Conservation (phyloP, 1,140 invertebrate genomes). For the Nephotettix cincticeps region DNA sequence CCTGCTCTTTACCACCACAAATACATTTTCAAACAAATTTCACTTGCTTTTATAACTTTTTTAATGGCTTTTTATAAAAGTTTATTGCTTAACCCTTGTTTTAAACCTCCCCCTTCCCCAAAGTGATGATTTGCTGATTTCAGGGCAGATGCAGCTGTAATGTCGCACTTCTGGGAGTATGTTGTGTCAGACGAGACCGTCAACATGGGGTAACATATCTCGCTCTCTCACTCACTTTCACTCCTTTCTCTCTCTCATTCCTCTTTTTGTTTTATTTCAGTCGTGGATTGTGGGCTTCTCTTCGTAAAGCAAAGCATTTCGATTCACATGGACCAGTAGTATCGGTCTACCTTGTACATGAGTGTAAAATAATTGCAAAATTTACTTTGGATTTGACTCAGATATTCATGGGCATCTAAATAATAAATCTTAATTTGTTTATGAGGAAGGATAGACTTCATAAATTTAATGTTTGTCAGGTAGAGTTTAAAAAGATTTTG, state of each 20-base stretch:
- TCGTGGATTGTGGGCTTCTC: background rate
- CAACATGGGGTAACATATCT: slow-evolving; percentile 56
- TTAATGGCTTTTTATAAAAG: background rate
- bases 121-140: slow-evolving; percentile 19
- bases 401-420: too few species aligned
- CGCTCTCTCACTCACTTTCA: slow-evolving; percentile 24
- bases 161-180: slow-evolving; percentile 88
- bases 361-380: too few species aligned
- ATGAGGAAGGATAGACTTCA: too few species aligned
- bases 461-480: too few species aligned
- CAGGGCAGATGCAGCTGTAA: slow-evolving; percentile 91
- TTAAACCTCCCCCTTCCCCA: slow-evolving; percentile 11
- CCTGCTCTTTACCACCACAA: too few species aligned
- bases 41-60: too few species aligned
- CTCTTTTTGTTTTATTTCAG: slow-evolving; percentile 28
- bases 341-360: too few species aligned
- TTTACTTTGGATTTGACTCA: too few species aligned
- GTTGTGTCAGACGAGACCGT: slow-evolving; percentile 66
- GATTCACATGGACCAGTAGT: background rate
- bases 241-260: slow-evolving; percentile 25
- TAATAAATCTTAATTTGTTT: too few species aligned
- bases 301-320: background rate
- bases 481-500: too few species aligned
- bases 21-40: too few species aligned
- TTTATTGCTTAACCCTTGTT: too few species aligned